Conservation (phyloP, 2,888 invertebrate species). For the Linnaemya tessellans region DNA sequence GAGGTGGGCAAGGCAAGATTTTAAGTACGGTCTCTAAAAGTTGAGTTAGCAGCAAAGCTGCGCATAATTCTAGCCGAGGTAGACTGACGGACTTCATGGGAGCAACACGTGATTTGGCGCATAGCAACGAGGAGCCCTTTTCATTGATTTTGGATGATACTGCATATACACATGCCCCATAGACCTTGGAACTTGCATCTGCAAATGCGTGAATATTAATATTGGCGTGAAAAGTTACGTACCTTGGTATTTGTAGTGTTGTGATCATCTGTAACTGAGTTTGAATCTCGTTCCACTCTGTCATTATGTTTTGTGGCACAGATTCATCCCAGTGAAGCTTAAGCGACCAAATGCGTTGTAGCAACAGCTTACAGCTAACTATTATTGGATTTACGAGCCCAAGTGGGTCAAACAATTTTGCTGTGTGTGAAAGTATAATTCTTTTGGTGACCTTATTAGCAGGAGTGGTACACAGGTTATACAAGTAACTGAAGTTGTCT, state of each 20-base stretch:
- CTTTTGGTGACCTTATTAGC: slow-evolving; percentile 13
- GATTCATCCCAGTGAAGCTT: slow-evolving; percentile 64
- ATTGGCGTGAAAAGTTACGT: slow-evolving; percentile 17
- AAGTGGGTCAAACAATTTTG: slow-evolving; percentile 50
- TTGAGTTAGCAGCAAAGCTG: slow-evolving; percentile 3
- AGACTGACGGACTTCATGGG: slow-evolving; percentile 43
- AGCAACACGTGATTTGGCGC: slow-evolving; percentile 26
- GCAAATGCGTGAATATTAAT: slow-evolving; percentile 59
- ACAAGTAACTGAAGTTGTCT: slow-evolving; percentile 26
- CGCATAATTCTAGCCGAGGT: slow-evolving; percentile 1
- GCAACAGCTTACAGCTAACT: not conserved
- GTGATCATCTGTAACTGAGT: not conserved
- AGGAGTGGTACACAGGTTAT: too few species aligned
- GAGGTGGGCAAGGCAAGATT: slow-evolving; percentile 17
- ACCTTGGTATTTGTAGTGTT: slow-evolving; percentile 23
- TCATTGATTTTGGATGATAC: not conserved
- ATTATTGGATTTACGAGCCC: slow-evolving; percentile 51
- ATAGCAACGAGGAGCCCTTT: not conserved
- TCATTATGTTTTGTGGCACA: slow-evolving; percentile 38
- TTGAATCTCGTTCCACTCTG: slow-evolving; percentile 24
- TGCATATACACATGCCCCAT: slow-evolving; percentile 55
- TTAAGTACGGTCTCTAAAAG: slow-evolving; percentile 28
- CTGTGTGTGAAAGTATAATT: slow-evolving; percentile 42
- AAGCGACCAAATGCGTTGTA: slow-evolving; percentile 35
- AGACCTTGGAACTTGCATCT: slow-evolving; percentile 56